Evolutionary conservation across 2,113 vertebrate species (phyloP).

Genomic region (Dolichotis patagonum): DNA sequence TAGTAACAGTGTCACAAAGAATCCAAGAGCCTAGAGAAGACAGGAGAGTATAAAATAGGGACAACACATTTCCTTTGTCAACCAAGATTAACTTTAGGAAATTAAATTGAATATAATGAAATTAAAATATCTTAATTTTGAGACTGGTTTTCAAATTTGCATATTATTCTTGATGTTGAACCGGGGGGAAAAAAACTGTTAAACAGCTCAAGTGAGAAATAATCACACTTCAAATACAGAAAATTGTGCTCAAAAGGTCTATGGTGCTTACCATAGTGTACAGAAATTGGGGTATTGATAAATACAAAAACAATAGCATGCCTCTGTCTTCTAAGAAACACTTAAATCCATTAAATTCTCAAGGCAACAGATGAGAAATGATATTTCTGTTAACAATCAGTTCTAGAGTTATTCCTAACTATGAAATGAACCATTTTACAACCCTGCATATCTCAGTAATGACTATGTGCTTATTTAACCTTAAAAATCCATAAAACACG

Average conservation of each 20-base stretch:
- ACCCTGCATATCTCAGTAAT: conserved; percentile 47
- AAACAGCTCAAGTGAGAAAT: conserved; percentile 62
- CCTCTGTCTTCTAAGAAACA: conserved; percentile 34
- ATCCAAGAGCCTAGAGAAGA: neutral
- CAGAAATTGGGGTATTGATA: conserved; percentile 40
- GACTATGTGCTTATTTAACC: conserved; percentile 63
- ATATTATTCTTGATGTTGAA: conserved; percentile 60
- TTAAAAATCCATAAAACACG: conserved; percentile 50
- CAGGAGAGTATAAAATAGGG: neutral
- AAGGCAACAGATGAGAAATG: conserved; percentile 64
- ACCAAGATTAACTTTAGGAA: neutral
- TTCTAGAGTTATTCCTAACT: conserved; percentile 71
- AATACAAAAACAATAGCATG: conserved; percentile 67
- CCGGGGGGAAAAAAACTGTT: conserved; percentile 19
- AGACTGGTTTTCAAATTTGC: conserved; percentile 64
- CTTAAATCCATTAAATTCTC: conserved; percentile 64
- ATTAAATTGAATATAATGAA: neutral
- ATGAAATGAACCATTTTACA: conserved; percentile 66
- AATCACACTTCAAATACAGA: conserved; percentile 66
- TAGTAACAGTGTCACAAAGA: neutral
- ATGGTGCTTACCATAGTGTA: neutral
- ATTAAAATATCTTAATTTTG: conserved; percentile 60
- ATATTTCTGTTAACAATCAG: conserved; percentile 61
- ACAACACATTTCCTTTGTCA: neutral
- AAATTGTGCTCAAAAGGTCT: conserved; percentile 36